Conservation (phyloP, 2,113 vertebrate genomes). For the Scalopus aquaticus region DNA sequence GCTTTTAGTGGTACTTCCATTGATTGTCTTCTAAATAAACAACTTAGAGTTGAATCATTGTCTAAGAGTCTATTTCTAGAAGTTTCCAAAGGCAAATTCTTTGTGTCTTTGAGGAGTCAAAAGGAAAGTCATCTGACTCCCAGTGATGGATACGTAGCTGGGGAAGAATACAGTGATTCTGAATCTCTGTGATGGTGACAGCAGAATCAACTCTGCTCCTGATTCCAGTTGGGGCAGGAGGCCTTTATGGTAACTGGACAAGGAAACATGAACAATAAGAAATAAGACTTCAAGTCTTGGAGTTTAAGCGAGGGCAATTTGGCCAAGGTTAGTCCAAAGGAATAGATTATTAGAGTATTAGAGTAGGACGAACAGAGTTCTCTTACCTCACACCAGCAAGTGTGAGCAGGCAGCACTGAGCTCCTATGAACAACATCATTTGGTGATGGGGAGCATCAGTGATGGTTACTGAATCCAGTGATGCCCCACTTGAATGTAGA, state of each 20-base stretch:
- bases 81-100: not conserved
- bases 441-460: not conserved
- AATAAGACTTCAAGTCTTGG: not conserved
- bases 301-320: not conserved
- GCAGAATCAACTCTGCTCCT: not conserved
- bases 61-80: not conserved
- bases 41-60: not conserved
- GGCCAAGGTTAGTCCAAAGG: not conserved
- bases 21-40: not conserved
- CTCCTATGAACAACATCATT: too few relatives aligned
- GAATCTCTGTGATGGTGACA: not conserved
- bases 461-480: not conserved
- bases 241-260: not conserved
- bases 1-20: not conserved
- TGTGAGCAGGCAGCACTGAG: too few relatives aligned
- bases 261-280: not conserved
- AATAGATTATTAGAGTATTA: not conserved
- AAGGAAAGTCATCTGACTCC: not conserved
- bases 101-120: not conserved
- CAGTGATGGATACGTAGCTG: not conserved
- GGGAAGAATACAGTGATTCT: not conserved
- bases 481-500: not conserved
- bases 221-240: not conserved
- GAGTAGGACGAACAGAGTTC: not conserved
- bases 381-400: not conserved